These are phyloP conservation scores for Molothrus aeneus DNA, from an alignment of 2,797 vertebrate genomes.

Conservation along the genomic window DNA sequence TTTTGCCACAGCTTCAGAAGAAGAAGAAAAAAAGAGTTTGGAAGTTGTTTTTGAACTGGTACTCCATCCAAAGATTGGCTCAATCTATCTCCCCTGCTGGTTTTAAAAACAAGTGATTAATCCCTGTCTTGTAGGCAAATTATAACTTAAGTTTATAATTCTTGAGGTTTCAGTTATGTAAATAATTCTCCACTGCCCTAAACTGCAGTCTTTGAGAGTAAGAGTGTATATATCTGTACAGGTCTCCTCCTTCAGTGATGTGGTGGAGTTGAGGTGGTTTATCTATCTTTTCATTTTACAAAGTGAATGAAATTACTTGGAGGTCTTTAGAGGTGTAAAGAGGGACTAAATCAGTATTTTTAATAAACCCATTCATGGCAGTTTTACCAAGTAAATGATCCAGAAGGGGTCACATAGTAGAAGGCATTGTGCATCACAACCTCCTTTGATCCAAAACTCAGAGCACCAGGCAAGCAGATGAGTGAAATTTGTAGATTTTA, in stretches of 20 bases:
- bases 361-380: not conserved
- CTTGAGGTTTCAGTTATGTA: not conserved
- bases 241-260: accelerated
- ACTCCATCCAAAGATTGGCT: not conserved
- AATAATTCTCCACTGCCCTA: not conserved
- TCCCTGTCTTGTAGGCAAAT: not conserved
- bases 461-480: not conserved
- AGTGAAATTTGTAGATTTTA: not conserved
- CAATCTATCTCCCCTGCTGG: not conserved
- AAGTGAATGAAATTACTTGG: not conserved
- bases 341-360: not conserved
- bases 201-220: not conserved
- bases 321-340: not conserved
- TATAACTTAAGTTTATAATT: not conserved
- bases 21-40: not conserved
- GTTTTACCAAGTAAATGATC: not conserved
- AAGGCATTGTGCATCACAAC: not conserved
- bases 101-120: not conserved
- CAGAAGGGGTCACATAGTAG: not conserved
- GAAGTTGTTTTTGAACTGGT: not conserved
- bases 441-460: not conserved
- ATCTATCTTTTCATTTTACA: not conserved
- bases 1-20: not conserved
- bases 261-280: not conserved
- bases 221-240: accelerated